A percentile compares a stretch with the other conserved stretches of the same genome.
These are phyloP conservation scores for Baccha elongata DNA, from an alignment of 2,888 invertebrate species.

Conservation along the genomic window DNA sequence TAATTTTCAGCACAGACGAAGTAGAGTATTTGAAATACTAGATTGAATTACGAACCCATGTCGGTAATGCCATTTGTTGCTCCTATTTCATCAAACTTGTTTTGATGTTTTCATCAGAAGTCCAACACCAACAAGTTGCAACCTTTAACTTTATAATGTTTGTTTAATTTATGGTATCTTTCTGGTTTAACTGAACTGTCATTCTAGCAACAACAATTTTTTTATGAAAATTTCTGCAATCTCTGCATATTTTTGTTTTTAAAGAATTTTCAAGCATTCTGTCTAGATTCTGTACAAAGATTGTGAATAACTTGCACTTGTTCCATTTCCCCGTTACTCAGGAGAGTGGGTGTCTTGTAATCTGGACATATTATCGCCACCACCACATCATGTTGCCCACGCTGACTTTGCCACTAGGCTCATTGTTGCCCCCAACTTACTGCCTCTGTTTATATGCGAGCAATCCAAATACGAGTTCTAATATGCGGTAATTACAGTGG, in stretches of 20 bases:
- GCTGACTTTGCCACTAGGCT: neutral
- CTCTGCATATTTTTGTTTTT: conserved; percentile 14
- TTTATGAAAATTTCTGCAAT: neutral
- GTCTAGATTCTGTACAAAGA: conserved; percentile 42
- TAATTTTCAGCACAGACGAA: too few species aligned
- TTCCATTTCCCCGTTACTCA: conserved; percentile 47
- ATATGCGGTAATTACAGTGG: conserved; percentile 71
- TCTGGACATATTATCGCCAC: conserved; percentile 67
- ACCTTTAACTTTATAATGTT: too few species aligned
- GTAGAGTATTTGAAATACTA: too few species aligned
- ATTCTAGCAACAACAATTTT: neutral
- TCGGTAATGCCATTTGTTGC: too few species aligned
- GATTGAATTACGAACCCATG: too few species aligned
- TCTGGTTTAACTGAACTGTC: too few species aligned
- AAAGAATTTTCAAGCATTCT: conserved; percentile 40
- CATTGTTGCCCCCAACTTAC: conserved; percentile 10
- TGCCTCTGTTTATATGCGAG: neutral
- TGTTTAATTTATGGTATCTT: too few species aligned
- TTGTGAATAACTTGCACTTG: conserved; percentile 44
- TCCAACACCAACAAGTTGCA: too few species aligned
- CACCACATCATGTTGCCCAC: conserved; percentile 21
- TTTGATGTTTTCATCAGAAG: too few species aligned
- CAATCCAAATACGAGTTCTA: conserved; percentile 71
- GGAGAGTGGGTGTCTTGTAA: conserved; percentile 64
- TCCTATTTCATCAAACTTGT: too few species aligned